These are phyloP conservation scores for Cygnus atratus DNA, from an alignment of 2,113 vertebrate genomes.

Conservation along the genomic window DNA sequence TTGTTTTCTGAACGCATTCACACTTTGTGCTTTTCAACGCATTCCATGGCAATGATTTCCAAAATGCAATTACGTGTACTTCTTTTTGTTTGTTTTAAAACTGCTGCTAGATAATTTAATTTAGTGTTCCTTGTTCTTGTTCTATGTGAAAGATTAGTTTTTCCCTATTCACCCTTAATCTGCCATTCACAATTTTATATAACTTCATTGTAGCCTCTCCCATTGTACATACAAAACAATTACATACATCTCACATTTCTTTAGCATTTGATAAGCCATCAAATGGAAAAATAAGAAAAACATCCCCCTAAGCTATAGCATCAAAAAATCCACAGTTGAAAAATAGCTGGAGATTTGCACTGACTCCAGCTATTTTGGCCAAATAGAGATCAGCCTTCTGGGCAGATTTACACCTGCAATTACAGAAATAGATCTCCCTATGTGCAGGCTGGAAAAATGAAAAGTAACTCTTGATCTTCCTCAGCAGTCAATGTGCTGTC, in stretches of 20 bases:
- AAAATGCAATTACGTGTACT: neutral
- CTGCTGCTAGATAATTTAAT: neutral
- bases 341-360: neutral
- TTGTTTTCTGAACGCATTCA: neutral
- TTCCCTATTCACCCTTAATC: neutral
- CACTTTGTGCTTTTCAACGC: neutral
- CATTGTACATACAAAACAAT: neutral
- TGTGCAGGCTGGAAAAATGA: neutral
- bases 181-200: neutral
- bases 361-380: neutral
- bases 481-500: neutral
- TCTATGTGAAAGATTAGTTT: neutral
- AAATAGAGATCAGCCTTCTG: neutral
- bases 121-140: neutral
- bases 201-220: neutral
- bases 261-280: neutral
- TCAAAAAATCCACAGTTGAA: neutral
- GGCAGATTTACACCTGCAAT: slow-evolving; percentile 13
- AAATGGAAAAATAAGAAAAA: neutral
- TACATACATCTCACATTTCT: neutral
- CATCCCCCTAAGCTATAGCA: neutral
- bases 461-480: neutral
- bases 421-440: neutral
- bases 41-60: neutral
- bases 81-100: neutral